Evolutionary conservation across 2,113 vertebrate species (phyloP).

Genomic region (Fulica atra): DNA sequence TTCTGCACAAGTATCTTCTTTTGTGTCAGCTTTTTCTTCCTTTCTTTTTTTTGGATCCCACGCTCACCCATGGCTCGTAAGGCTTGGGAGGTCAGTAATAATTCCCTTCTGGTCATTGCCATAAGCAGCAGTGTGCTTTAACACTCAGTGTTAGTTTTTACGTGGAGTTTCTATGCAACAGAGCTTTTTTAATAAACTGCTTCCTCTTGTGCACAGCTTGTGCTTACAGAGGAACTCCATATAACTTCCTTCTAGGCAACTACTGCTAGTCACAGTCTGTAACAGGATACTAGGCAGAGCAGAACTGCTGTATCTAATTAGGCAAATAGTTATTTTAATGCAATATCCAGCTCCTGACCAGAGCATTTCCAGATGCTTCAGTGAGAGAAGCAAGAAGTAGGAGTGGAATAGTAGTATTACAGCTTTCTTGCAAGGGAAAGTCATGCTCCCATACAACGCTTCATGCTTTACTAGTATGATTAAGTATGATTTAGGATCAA

Average conservation of each 20-base stretch:
- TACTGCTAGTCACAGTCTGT: neutral
- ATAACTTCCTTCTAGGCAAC: conserved; percentile 4
- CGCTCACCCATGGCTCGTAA: neutral
- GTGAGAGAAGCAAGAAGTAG: neutral
- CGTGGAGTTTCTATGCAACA: neutral
- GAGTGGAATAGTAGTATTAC: neutral
- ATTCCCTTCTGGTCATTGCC: neutral
- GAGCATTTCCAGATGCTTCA: conserved; percentile 34
- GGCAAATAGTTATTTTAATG: neutral
- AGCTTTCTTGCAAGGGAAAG: neutral
- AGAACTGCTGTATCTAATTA: conserved; percentile 44
- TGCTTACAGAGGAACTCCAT: neutral
- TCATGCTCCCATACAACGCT: neutral
- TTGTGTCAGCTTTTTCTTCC: neutral
- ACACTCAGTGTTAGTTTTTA: neutral
- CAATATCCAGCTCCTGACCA: neutral
- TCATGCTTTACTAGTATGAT: neutral
- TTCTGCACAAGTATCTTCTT: neutral
- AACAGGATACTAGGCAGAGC: conserved; percentile 9
- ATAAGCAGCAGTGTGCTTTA: neutral
- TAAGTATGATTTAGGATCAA: neutral
- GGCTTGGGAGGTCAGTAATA: neutral
- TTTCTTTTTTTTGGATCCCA: neutral
- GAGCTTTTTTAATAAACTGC: neutral
- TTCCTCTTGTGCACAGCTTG: conserved; percentile 1